Percentiles rank a stretch among this genome's conserved stretches.
These are phyloP conservation scores for Cliona cf. orientalis DNA, from an alignment of 37 sponge, comb jelly and placozoan species.

Conservation along the genomic window DNA sequence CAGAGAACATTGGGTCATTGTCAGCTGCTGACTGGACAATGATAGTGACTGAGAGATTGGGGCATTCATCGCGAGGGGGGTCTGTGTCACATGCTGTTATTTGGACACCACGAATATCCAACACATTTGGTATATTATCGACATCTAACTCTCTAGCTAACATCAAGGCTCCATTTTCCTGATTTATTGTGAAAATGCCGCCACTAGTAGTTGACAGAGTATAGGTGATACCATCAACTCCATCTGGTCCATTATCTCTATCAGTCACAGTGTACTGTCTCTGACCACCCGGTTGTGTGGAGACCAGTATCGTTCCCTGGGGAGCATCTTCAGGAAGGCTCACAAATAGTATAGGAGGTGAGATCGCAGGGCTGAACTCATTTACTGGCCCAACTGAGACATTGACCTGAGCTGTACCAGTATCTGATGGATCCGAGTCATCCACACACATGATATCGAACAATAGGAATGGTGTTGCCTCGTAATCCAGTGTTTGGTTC, in stretches of 20 bases:
- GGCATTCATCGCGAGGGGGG: neutral
- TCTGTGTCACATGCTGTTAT: neutral
- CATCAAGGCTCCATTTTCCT: neutral
- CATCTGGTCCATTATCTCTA: constrained; percentile 18
- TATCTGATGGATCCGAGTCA: neutral
- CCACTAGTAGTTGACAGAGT: too few relatives aligned
- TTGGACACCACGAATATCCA: too few relatives aligned
- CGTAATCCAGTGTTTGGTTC: too few relatives aligned
- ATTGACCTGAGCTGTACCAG: constrained; percentile 6
- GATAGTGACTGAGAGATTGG: neutral
- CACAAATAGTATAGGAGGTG: neutral
- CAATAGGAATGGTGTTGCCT: neutral
- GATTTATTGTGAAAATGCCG: too few relatives aligned
- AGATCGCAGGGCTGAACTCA: constrained; percentile 19
- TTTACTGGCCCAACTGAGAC: constrained; percentile 14
- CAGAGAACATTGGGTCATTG: neutral
- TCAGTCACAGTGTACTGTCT: neutral
- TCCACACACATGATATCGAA: constrained; percentile 25
- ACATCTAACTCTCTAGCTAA: neutral
- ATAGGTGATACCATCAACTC: too few relatives aligned
- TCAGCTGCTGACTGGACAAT: neutral
- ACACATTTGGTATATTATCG: neutral
- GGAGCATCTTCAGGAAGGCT: neutral
- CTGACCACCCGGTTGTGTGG: neutral
- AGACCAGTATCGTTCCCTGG: neutral